phyloP scores from a whole-genome alignment of 1,140 invertebrate species.

The Mactra quadrangularis region DNA sequence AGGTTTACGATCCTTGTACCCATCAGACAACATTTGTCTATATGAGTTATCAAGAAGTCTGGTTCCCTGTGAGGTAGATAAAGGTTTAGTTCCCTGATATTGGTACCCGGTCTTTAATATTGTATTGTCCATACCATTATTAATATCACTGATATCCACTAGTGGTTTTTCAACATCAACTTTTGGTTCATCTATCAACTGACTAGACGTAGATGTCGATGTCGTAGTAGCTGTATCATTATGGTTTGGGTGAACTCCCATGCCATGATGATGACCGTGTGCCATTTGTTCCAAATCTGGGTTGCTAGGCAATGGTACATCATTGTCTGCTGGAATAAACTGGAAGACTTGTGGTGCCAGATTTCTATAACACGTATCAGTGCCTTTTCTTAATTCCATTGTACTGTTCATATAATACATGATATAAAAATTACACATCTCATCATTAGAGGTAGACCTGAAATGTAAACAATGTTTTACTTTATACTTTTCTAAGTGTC shows the following conservation, averaged over 20 bases:
- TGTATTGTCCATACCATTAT: not conserved
- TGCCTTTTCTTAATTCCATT: slow-evolving; percentile 22
- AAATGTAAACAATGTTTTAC: slow-evolving; percentile 17
- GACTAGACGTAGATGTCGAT: not conserved
- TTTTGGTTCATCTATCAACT: not conserved
- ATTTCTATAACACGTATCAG: slow-evolving; percentile 71
- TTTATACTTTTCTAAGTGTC: too few relatives aligned
- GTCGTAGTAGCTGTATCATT: not conserved
- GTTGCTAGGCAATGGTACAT: slow-evolving; percentile 83
- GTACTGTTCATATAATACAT: slow-evolving; percentile 96
- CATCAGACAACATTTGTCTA: not conserved
- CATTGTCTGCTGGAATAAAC: slow-evolving; percentile 80
- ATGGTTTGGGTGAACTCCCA: slow-evolving; percentile 1
- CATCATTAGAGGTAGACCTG: slow-evolving; percentile 94
- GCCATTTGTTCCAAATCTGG: slow-evolving; percentile 84
- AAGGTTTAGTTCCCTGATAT: slow-evolving; percentile 11
- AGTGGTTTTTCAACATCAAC: not conserved
- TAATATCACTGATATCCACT: not conserved
- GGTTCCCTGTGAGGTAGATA: slow-evolving; percentile 35
- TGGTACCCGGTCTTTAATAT: not conserved
- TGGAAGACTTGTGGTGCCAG: slow-evolving; percentile 56
- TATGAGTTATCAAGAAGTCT: slow-evolving; percentile 16
- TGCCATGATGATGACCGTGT: slow-evolving; percentile 69
- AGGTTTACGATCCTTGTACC: not conserved
- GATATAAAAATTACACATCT: slow-evolving; percentile 99